Evolutionary conservation across 2,888 invertebrate genomes (phyloP).

Genomic region (Tineola bisselliella): DNA sequence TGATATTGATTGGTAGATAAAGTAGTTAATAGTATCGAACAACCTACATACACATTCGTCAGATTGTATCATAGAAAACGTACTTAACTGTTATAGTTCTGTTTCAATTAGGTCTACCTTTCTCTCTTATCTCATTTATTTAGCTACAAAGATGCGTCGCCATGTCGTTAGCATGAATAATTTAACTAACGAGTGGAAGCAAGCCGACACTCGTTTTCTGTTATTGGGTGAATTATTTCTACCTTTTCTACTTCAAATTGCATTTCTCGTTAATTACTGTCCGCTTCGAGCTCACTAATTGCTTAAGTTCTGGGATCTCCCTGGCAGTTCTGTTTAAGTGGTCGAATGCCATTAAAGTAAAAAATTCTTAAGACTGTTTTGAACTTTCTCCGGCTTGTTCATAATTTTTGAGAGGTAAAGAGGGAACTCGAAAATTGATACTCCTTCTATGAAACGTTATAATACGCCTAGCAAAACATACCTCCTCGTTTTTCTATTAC

Average conservation of each 20-base stretch:
- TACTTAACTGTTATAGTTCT: too few species aligned
- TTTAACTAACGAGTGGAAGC: slow-evolving; percentile 54
- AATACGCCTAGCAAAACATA: too few species aligned
- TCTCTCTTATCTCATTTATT: not conserved
- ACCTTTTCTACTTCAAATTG: slow-evolving; percentile 60
- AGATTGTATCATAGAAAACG: too few species aligned
- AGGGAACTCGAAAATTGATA: not conserved
- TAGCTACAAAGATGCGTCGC: not conserved
- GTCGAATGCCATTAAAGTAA: slow-evolving; percentile 56
- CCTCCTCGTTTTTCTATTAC: too few species aligned
- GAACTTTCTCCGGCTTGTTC: slow-evolving; percentile 38
- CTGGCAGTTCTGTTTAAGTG: slow-evolving; percentile 53
- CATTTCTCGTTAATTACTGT: slow-evolving; percentile 65
- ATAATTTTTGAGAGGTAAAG: slow-evolving; percentile 31
- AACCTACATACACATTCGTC: too few species aligned
- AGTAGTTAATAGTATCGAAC: too few species aligned
- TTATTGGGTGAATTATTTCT: slow-evolving; percentile 63
- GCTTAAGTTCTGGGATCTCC: slow-evolving; percentile 64
- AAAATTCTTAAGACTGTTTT: slow-evolving; percentile 54
- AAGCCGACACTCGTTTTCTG: slow-evolving; percentile 27
- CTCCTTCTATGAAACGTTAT: not conserved
- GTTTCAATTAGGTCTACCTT: not conserved
- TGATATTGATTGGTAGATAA: too few species aligned
- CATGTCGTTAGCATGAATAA: slow-evolving; percentile 51
- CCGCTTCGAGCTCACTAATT: slow-evolving; percentile 63